These are phyloP conservation scores for Zootoca vivipara DNA, from an alignment of 2,113 vertebrate species.

Conservation along the genomic window DNA sequence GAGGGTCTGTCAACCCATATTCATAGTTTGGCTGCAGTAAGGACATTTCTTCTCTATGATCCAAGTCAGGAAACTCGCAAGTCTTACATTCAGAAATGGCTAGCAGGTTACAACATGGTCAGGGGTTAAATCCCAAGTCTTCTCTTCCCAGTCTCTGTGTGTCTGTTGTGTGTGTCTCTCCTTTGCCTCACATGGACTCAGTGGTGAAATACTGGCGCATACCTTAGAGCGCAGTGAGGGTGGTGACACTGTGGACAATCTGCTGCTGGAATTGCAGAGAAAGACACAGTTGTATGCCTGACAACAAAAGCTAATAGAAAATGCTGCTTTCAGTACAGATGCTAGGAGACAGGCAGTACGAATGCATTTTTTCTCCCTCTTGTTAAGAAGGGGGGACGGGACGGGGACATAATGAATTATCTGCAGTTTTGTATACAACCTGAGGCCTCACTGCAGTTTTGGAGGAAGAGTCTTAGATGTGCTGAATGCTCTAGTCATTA, in stretches of 20 bases:
- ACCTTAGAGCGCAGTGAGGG: not conserved
- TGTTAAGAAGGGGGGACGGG: not conserved
- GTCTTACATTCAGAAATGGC: fast-evolving
- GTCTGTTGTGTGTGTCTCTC: not conserved
- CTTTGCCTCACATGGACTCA: not conserved
- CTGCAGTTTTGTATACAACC: conserved; percentile 9
- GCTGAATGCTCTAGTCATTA: fast-evolving
- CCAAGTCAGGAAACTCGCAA: fast-evolving
- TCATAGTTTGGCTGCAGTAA: not conserved
- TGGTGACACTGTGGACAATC: not conserved
- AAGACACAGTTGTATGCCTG: fast-evolving
- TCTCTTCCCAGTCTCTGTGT: not conserved
- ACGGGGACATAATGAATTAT: not conserved
- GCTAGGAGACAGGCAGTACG: not conserved
- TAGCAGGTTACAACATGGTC: fast-evolving
- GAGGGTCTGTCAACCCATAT: not conserved
- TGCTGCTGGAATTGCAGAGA: not conserved
- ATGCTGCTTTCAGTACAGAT: not conserved
- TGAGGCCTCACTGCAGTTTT: fast-evolving
- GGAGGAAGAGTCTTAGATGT: not conserved
- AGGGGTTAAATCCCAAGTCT: not conserved
- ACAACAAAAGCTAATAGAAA: not conserved
- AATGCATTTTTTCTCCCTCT: conserved; percentile 9
- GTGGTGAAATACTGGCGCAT: not conserved
- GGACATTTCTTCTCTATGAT: not conserved